phyloP scores from a whole-genome alignment of 2,113 vertebrate genomes.

The Speoplatyrhinus poulsoni region DNA sequence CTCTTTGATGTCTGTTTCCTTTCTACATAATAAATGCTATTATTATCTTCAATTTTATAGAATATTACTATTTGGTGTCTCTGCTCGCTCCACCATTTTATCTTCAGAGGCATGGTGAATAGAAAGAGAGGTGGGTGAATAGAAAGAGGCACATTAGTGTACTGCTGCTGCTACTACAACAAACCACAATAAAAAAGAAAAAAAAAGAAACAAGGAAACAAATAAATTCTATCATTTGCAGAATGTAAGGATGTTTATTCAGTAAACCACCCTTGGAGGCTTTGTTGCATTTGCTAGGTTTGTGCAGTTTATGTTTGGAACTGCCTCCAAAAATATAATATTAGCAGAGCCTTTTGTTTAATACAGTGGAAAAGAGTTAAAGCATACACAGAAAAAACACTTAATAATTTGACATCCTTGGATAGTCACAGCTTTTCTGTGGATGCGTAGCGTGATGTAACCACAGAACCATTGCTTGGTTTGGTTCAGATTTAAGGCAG shows the following conservation, averaged over 20 bases:
- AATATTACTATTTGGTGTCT: too few relatives aligned
- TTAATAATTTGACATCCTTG: not conserved
- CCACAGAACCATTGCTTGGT: too few relatives aligned
- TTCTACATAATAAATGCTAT: too few relatives aligned
- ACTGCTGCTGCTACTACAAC: constrained; percentile 16
- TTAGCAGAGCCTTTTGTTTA: not conserved
- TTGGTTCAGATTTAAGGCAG: too few relatives aligned
- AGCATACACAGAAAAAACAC: not conserved
- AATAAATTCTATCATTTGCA: constrained; percentile 18
- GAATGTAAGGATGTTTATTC: constrained; percentile 1
- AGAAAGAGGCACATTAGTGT: not conserved
- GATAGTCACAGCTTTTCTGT: not conserved
- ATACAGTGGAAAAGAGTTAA: not conserved
- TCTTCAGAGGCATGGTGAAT: not conserved
- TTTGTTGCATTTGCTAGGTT: not conserved
- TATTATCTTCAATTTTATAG: too few relatives aligned
- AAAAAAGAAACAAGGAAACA: constrained; percentile 9
- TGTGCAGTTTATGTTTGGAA: not conserved
- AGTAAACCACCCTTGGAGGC: constrained; percentile 15
- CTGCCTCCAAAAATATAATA: not conserved
- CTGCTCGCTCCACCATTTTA: too few relatives aligned
- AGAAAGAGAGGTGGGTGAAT: not conserved
- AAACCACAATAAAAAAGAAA: constrained; percentile 19
- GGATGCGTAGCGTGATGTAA: not conserved
- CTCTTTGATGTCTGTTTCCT: not conserved